Base-by-base conservation (phyloP, 2,888 invertebrate genomes). In the Stenoptilia bipunctidactyla region DNA sequence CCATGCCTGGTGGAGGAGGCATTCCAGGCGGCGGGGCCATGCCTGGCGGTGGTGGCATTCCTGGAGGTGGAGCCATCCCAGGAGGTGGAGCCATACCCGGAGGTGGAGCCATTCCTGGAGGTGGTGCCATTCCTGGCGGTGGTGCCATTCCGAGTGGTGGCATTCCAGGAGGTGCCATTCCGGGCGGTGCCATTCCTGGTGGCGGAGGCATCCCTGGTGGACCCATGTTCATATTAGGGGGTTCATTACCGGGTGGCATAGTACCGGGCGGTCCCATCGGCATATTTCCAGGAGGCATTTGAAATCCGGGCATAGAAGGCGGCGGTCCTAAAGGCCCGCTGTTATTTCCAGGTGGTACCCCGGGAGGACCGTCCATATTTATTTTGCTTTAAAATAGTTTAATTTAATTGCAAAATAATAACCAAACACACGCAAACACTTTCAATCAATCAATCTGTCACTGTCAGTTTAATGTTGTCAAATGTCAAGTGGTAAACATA, bases 321-420 rank as follows among this genome's bases (percentile, higher is more conserved):
- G 53, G 48, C 12, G 55, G 46, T 4, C 52, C 50, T 1, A 39
- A 44, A 12, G 45, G 43, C 1, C 46, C 58, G 20, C 15, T 66
- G 45, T 63, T 73, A 45, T 58, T 66, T 3, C 64, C 55, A 33
- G 75, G 64, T 42, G 69, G 71, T 2, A 71, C 72, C 15, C 80
- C 82, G 34, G 82, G 76, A 38, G 79, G 79, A 45, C 75, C 79
- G 15, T 82, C 80, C 80, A 80, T 80, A 37, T 44, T n/a, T n/a
- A n/a, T 57, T 9, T 34, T 10, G 10, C 4, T 30, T n/a, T 30
- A 25, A 25, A 6, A 9, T 25, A 25, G 5, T 25, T 25, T 9
- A 25, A 25, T 25, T 5, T 25, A 25, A 5, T 25, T 6, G 9
- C 25, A 25, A 25, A 25, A 6, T 25, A 25, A 25, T 25, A 25